Base-by-base conservation (phyloP, 2,113 vertebrate genomes). In the Pomatostomus ruficeps region DNA sequence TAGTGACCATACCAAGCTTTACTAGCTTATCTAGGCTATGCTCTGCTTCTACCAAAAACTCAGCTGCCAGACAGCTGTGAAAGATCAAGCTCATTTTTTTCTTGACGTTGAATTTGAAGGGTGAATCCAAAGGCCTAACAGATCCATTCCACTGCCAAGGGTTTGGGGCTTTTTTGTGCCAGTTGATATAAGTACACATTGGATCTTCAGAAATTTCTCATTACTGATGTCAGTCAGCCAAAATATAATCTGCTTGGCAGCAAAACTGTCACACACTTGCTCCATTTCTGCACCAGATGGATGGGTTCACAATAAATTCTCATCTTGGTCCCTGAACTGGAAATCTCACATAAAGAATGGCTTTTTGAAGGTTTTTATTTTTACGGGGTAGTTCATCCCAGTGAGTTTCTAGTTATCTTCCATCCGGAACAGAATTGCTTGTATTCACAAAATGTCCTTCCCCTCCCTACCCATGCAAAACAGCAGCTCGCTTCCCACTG, bases 181-280 rank as follows among this genome's bases (percentile, higher is more conserved):
- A 87, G 86, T 68, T 87, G 61, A 92, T 94, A 54, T 38, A 96
- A 96, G 73, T 65, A 57, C 7, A 4, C 40, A 3, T 79, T 70
- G 91, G 58, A 58, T 93, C 87, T 91, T 94, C 81, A 89, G 81
- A 94, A 95, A 95, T 70, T 95, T 82, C 87, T 95, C 84, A 89
- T 94, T 92, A 87, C 81, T 73, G 38, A 92, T 94, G 84, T 91
- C 5, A 9, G 61, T 75, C 66, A 85, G 94, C 94, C 95, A 95
- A 96, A 94, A 65, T 46, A 89, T 94, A 96, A 96, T 95, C 71
- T 93, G 85, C 72, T 96, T 81, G 0, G 85, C 87, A 82, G 89
- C 89, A 96, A 74, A 95, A 93, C 58, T 91, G 93, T 96, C 93
- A 96, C 93, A 96, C 88, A 61, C 82, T 95, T 82, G 55, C 58